Percentiles rank a stretch among this genome's conserved stretches.
These are phyloP conservation scores for Ascidia mentula DNA, from an alignment of 23 tunicate species.

Conservation along the genomic window DNA sequence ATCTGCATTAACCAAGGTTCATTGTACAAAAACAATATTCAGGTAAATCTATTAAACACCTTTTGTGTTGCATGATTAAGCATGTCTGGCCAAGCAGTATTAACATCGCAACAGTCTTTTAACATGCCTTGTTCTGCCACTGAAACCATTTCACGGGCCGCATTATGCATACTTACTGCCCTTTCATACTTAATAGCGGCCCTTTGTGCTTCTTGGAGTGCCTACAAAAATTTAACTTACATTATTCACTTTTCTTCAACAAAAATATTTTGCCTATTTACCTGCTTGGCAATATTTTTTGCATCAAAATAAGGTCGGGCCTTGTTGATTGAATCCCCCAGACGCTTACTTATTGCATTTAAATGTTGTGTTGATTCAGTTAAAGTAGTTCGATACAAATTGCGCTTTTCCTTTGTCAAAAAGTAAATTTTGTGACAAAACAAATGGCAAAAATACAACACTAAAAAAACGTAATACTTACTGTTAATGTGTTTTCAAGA, in stretches of 20 bases:
- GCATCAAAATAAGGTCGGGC: constrained; percentile 88
- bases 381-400: constrained; percentile 48
- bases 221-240: neutral
- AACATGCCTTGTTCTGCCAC: constrained; percentile 97
- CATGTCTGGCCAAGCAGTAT: constrained; percentile 98
- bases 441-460: neutral
- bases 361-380: constrained; percentile 63
- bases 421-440: neutral
- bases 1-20: too few species aligned
- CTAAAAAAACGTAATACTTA: constrained; percentile 18
- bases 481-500: constrained; percentile 65
- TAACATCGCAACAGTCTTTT: constrained; percentile 36
- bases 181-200: constrained; percentile 80
- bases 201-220: constrained; percentile 42
- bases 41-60: constrained; percentile 20
- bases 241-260: neutral
- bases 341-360: constrained; percentile 42
- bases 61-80: constrained; percentile 88
- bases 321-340: constrained; percentile 72
- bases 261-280: neutral
- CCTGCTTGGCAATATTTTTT: constrained; percentile 50
- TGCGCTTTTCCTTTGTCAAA: constrained; percentile 39
- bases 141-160: constrained; percentile 92
- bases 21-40: too few species aligned
- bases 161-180: constrained; percentile 86